A percentile compares a stretch with the other conserved stretches of the same genome.
Evolutionary conservation across 2,888 invertebrate species (phyloP).

Genomic region (Plemyria rubiginata): DNA sequence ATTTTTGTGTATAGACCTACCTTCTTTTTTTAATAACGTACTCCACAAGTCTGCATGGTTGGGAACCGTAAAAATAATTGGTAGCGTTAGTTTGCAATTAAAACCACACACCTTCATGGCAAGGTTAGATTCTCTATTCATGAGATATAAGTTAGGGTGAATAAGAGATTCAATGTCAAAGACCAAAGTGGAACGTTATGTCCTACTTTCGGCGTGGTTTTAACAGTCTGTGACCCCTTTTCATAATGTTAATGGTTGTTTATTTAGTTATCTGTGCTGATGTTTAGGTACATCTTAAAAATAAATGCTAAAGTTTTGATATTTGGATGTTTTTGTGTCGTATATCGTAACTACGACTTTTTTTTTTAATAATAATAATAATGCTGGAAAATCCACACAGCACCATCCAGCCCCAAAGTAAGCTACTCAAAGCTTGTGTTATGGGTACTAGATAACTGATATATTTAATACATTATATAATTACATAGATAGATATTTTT

Average conservation of each 20-base stretch:
- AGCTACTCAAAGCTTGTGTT: too few species aligned
- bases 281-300: not conserved
- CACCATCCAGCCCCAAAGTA: too few species aligned
- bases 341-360: too few species aligned
- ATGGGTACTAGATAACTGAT: too few species aligned
- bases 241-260: slow-evolving; percentile 11
- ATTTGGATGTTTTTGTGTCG: too few species aligned
- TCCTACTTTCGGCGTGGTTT: slow-evolving; percentile 13
- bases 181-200: slow-evolving; percentile 15
- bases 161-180: slow-evolving; percentile 19
- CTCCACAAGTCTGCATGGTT: not conserved
- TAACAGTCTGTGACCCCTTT: slow-evolving; percentile 6
- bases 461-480: too few species aligned
- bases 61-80: slow-evolving; percentile 8
- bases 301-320: too few species aligned
- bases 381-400: too few species aligned
- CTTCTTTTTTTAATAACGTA: not conserved
- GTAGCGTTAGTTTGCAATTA: slow-evolving; percentile 19
- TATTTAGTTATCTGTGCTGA: not conserved
- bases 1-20: not conserved
- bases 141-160: slow-evolving; percentile 19
- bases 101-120: slow-evolving; percentile 16
- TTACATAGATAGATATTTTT: too few species aligned
- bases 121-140: slow-evolving; percentile 14
- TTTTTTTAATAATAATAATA: too few species aligned